Base-by-base conservation (phyloP, 2,888 invertebrate species). In the Ganaspis brasiliensis region DNA sequence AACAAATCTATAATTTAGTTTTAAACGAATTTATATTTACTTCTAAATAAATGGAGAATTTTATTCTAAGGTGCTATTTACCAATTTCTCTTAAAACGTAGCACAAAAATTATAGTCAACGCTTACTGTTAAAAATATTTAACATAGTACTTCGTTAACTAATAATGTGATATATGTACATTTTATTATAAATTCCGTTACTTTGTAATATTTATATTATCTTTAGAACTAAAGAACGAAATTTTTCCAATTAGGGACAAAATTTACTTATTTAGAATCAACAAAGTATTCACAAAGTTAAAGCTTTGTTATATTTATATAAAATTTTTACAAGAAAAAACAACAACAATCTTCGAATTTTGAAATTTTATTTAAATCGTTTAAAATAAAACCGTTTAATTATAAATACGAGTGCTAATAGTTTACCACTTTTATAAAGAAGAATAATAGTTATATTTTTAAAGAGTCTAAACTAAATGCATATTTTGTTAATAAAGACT, bases 371-470 rank as follows among this genome's bases (percentile, higher is more conserved):
- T 56, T 19, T 56, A 56, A 56, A 56, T 24, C 19, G 12, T 9
- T 31, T 31, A 31, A 40, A 8, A 8, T 2, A 40, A 16, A 52
- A 52, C n/a, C 6, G 5, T 52, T 8, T 21, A 19, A 52, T 49
- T 6, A 6, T 49, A 49, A 52, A 52, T 8, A 52, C 19, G 19
- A 52, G 52, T 52, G 52, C 52, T 52, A 14, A 24, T 40, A 67
- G n/a, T 67, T 26, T 67, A 52, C 52, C n/a, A n/a, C 16, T 16
- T 19, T 8, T 52, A 6, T 67, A 16, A 24, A 24, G 14, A 26
- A 8, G 14, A 45, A 45, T 67, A 24, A 67, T 45, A 67, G 67
- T 67, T 24, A 67, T 24, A 37, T 59, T 12, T 59, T 24, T 21
- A 63, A 37, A 37, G 12, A 40, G 56, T 21, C 21, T 56, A 12